Percentiles rank a stretch among this genome's conserved stretches.
phyloP scores from a whole-genome alignment of 2,888 invertebrate species.

The Diaprepes abbreviatus region DNA sequence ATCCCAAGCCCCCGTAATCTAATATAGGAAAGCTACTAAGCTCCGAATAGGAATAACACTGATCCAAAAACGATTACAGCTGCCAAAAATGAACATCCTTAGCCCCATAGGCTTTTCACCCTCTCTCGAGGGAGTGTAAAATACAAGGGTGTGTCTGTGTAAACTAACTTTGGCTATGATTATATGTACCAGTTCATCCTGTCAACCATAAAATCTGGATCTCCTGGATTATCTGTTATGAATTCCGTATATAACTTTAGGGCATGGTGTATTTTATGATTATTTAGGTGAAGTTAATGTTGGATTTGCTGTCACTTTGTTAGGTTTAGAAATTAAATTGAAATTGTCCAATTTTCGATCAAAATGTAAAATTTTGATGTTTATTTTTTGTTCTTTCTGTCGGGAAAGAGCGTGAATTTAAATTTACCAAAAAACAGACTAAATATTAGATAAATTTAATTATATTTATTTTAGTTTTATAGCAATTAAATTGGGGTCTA shows the following conservation, averaged over 20 bases:
- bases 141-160: conserved; percentile 38
- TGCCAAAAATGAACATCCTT: conserved; percentile 69
- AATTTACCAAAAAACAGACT: no score
- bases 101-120: conserved; percentile 51
- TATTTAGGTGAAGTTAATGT: not conserved
- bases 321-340: no score
- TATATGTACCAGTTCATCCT: conserved; percentile 34
- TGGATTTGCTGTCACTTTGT: not conserved
- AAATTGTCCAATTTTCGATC: no score
- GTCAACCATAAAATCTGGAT: conserved; percentile 46
- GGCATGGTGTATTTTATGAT: conserved; percentile 19
- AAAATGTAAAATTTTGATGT: no score
- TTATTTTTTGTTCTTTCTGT: no score
- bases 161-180: conserved; percentile 41
- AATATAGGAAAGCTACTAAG: conserved; percentile 66
- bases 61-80: conserved; percentile 70
- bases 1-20: conserved; percentile 61
- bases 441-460: no score
- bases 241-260: not conserved
- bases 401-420: no score
- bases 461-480: no score
- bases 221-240: conserved; percentile 32
- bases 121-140: conserved; percentile 23
- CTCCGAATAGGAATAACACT: conserved; percentile 68
- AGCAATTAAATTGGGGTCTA: no score